Conservation (phyloP, 1,140 invertebrate genomes). For the Trissolcus basalis region DNA sequence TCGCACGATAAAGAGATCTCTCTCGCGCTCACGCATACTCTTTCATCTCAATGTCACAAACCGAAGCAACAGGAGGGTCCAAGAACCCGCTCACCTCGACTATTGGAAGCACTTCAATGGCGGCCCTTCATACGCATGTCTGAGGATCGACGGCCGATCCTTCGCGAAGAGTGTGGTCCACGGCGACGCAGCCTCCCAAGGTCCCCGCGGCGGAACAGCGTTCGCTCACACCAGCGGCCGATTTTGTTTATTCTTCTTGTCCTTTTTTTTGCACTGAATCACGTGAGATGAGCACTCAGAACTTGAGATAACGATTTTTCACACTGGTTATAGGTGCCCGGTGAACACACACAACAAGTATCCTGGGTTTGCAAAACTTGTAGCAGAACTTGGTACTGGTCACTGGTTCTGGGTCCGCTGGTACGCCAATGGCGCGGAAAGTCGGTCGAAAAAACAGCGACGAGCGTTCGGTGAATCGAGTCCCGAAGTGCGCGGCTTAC, state of each 20-base stretch:
- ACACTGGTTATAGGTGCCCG: not conserved
- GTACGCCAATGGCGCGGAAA: constrained; percentile 13
- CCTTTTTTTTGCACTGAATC: too few relatives aligned
- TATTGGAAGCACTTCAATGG: constrained; percentile 52
- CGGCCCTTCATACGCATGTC: constrained; percentile 55
- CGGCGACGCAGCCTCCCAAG: constrained; percentile 9
- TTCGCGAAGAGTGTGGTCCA: constrained; percentile 30
- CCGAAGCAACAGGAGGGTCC: constrained; percentile 18
- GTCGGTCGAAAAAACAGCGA: constrained; percentile 7
- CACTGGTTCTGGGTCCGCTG: not conserved
- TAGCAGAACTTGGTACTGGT: constrained; percentile 14
- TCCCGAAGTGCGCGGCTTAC: constrained; percentile 69
- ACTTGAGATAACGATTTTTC: not conserved
- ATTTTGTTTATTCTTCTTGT: too few relatives aligned
- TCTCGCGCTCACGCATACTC: constrained; percentile 55
- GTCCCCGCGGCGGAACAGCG: not conserved
- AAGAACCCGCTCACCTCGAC: constrained; percentile 59
- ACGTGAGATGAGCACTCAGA: too few relatives aligned
- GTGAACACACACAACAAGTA: constrained; percentile 15
- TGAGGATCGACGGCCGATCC: constrained; percentile 56
- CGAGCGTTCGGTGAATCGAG: constrained; percentile 49
- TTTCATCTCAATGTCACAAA: constrained; percentile 55
- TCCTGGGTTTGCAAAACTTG: not conserved
- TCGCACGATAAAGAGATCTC: constrained; percentile 61
- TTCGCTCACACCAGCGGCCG: not conserved